Percentiles rank a stretch among this genome's conserved stretches.
These are phyloP conservation scores for Callaeas wilsoni DNA, from an alignment of 2,113 vertebrate genomes.

Conservation along the genomic window DNA sequence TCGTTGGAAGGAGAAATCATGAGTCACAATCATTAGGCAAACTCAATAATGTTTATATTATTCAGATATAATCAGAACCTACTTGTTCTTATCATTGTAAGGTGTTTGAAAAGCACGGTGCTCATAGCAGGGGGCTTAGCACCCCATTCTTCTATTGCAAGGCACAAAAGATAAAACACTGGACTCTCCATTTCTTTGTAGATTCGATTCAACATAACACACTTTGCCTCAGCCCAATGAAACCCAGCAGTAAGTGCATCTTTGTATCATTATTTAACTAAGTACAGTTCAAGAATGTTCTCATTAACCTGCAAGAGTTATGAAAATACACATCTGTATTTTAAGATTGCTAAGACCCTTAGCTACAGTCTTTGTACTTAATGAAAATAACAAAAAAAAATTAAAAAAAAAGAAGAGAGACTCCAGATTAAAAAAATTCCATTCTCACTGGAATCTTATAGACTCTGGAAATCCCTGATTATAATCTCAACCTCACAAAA, in stretches of 20 bases:
- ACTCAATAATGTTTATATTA: slow-evolving; percentile 57
- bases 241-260: background rate
- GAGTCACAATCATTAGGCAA: slow-evolving; percentile 53
- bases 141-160: background rate
- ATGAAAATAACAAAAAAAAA: background rate
- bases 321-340: background rate
- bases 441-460: background rate
- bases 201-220: background rate
- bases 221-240: background rate
- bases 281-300: background rate
- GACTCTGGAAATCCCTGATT: background rate
- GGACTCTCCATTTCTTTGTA: background rate
- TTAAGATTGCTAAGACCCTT: background rate
- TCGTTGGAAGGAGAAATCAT: slow-evolving; percentile 35
- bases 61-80: slow-evolving; percentile 59
- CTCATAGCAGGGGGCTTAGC: background rate
- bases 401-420: background rate
- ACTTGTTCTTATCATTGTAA: slow-evolving; percentile 24
- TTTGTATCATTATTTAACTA: background rate
- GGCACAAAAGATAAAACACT: background rate
- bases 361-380: background rate
- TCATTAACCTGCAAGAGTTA: background rate
- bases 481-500: background rate
- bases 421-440: background rate
- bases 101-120: slow-evolving; percentile 47